Base-by-base conservation (phyloP, 2,888 invertebrate species). In the Suillia variegata region DNA sequence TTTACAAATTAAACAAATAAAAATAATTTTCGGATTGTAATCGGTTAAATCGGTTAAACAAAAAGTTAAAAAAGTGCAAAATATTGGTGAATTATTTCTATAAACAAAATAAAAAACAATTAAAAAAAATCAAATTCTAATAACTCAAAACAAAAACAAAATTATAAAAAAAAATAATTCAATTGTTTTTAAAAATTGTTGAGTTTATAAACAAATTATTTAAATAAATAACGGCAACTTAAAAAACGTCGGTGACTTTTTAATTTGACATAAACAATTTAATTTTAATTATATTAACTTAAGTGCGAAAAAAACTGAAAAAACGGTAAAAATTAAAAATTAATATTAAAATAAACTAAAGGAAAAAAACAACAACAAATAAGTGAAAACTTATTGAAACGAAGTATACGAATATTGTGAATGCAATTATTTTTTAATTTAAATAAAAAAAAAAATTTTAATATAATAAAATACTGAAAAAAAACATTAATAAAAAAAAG, bases 321-420 rank as follows among this genome's bases (percentile, higher is more conserved):
- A 50, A 26, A 51, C 17, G n/a, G n/a, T 55, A 42, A 56, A 53
- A 58, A 13, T 20, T 57, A 50, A 52, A 61, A 48, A 59, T 50
- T 59, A 38, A 10, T n/a, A 38, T 38, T 38, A n/a, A 38, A n/a
- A 38, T 31, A 31, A 10, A 38, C 10, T 38, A 38, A 13, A 38
- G n/a, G 10, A 38, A 38, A 10, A 6, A 38, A 10, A 38, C 47
- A 34, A 26, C 51, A 61, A 53, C 21, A 20, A 21, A 53, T 61
- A 61, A 63, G 51, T 45, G 53, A 66, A 66, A 61, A 54, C 38
- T 50, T 52, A 42, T 26, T 38, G 17, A 42, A 56, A 63, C 53
- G 45, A 58, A 63, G 63, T 62, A 57, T 57, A 66, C 60, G 58
- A 61, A 58, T 52, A 60, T 64, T 52, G 24, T 33, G 20, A 26